Evolutionary conservation across 2,888 invertebrate genomes (phyloP), one percentile per base, ranked within the genome.

Genomic region (Limnephilus marmoratus): DNA sequence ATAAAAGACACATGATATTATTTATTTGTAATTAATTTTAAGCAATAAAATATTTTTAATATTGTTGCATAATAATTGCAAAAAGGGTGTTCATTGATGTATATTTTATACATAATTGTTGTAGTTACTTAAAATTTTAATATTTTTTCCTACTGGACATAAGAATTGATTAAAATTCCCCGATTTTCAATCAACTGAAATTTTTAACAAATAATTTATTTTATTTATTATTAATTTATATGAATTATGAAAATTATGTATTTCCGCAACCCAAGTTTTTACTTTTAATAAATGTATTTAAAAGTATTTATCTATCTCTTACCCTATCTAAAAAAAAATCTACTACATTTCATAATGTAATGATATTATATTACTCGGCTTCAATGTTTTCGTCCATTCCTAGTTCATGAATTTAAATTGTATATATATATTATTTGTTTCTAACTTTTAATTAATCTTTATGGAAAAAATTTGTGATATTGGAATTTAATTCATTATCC

Each of bases 341-440:
- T 18, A 53, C 18, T 53, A 18, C 18, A 53, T 15, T 68, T 68
- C 68, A 68, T n/a, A 49, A 49, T 12, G 45, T 45, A 49, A 68
- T 68, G n/a, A n/a, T 68, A 9, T n/a, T 2, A 68, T 68, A n/a
- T 68, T 18, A 4, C 68, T 24, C 68, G 1, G 68, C 24, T 68
- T 68, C 68, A 68, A 68, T 68, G 68, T 68, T 68, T 68, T 68
- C n/a, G 68, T 68, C 68, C 68, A 68, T 68, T 68, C 68, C 68
- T 68, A 24, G n/a, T 68, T n/a, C n/a, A n/a, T n/a, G 9, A n/a
- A 24, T 68, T 68, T 24, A 68, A 24, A 24, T n/a, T 68, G 68
- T 68, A 24, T 41, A 31, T 49, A 15, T 15, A 18, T 68, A 68
- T 68, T 68, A n/a, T 68, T 68, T 68, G 68, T 9, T 68, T 68